These are phyloP conservation scores for Nemopilema nomurai DNA, from an alignment of 30 jellyfish, hydroid and myxozoan species.

Conservation along the genomic window DNA sequence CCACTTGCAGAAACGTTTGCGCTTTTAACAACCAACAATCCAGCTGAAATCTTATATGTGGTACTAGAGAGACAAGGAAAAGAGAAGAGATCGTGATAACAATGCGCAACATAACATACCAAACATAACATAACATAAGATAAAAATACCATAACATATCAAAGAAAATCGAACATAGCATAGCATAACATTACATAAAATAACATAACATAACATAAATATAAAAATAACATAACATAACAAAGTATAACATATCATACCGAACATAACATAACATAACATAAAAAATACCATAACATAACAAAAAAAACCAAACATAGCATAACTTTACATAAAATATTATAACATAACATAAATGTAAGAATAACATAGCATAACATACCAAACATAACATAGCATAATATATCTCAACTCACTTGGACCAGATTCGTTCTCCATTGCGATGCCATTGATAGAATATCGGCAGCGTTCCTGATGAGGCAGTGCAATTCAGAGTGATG, in stretches of 20 bases:
- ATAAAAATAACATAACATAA: no score
- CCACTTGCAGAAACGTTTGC: slow-evolving; percentile 48
- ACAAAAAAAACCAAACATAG: no score
- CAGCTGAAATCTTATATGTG: slow-evolving; percentile 30
- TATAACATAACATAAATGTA: no score
- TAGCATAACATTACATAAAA: no score
- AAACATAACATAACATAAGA: background rate
- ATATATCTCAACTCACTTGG: background rate
- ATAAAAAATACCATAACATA: no score
- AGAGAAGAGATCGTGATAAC: background rate
- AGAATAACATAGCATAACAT: no score
- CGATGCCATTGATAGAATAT: slow-evolving; percentile 58
- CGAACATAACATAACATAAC: no score
- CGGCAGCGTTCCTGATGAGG: slow-evolving; percentile 61
- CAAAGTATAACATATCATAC: no score
- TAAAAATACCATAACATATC: background rate
- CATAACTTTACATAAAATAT: no score
- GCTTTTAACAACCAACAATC: slow-evolving; percentile 28
- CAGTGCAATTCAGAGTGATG: slow-evolving; percentile 48
- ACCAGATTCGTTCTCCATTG: slow-evolving; percentile 47
- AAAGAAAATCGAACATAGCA: background rate
- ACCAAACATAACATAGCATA: background rate
- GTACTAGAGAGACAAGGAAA: slow-evolving; percentile 20
- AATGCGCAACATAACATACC: background rate
- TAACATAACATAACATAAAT: background rate